These are phyloP conservation scores for Pocota personata DNA, from an alignment of 2,888 invertebrate species.

Conservation along the genomic window DNA sequence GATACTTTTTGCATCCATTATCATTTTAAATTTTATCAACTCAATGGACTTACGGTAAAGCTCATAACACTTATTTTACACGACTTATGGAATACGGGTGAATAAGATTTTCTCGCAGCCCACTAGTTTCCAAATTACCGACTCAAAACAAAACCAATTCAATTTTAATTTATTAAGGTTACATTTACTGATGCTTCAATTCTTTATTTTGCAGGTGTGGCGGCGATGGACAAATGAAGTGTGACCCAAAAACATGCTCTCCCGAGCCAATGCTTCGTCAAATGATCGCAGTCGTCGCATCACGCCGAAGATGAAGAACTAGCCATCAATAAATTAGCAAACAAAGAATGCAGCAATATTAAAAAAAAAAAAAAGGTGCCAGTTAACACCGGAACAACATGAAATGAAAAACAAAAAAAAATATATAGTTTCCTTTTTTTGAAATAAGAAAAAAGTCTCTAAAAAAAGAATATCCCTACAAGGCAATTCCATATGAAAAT, in stretches of 20 bases:
- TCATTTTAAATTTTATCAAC: too few species aligned
- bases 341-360: slow-evolving; percentile 71
- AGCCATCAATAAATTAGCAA: slow-evolving; percentile 68
- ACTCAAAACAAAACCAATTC: too few species aligned
- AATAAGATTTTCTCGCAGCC: too few species aligned
- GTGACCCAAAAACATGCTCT: slow-evolving; percentile 94
- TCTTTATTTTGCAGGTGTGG: slow-evolving; percentile 88
- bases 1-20: too few species aligned
- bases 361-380: slow-evolving; percentile 65
- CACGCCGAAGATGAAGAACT: slow-evolving; percentile 86
- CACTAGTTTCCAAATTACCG: too few species aligned
- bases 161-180: not conserved
- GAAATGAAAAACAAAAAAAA: slow-evolving; percentile 21
- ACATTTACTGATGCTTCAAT: not conserved
- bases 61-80: too few species aligned
- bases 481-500: not conserved
- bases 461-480: slow-evolving; percentile 20
- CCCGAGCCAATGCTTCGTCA: slow-evolving; percentile 95
- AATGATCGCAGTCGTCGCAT: slow-evolving; percentile 93
- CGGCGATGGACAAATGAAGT: slow-evolving; percentile 96
- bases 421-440: slow-evolving; percentile 66
- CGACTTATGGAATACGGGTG: too few species aligned
- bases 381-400: slow-evolving; percentile 71
- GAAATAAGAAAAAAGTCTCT: slow-evolving; percentile 13
- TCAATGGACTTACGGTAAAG: too few species aligned